phyloP scores from a whole-genome alignment of 2,113 vertebrate genomes.

The Typhlomys cinereus region DNA sequence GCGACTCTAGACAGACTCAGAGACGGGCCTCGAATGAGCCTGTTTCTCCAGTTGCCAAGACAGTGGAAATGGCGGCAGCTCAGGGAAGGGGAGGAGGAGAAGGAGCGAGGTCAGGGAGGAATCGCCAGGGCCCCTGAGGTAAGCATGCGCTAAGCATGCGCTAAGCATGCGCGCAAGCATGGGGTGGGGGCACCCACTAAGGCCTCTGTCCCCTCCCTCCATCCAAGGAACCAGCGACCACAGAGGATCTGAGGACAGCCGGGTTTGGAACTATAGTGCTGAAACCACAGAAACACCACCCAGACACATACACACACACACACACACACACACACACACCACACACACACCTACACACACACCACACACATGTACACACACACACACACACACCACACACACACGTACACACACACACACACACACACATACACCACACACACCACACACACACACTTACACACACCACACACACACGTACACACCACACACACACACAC shows the following conservation, averaged over 20 bases:
- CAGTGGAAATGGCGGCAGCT: neutral
- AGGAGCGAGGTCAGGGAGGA: neutral
- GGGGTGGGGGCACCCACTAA: too few relatives aligned
- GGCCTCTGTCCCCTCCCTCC: neutral
- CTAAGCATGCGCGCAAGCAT: too few relatives aligned
- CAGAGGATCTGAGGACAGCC: neutral
- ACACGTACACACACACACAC: too few relatives aligned
- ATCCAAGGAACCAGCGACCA: neutral
- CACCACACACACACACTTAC: too few relatives aligned
- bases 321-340: too few relatives aligned
- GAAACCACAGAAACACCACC: neutral
- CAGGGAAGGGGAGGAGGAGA: neutral
- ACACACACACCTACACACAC: too few relatives aligned
- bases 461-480: too few relatives aligned
- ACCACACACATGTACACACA: too few relatives aligned
- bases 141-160: too few relatives aligned
- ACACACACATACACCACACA: too few relatives aligned
- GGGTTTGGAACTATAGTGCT: fast-evolving
- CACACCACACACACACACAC: too few relatives aligned
- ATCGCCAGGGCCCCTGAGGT: fast-evolving
- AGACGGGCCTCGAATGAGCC: neutral
- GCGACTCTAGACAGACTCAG: neutral
- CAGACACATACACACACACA: fast-evolving
- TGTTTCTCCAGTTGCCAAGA: neutral
- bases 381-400: too few relatives aligned